phyloP scores from a whole-genome alignment of 64 coral and sea anemone genomes.

The Actinia tenebrosa region DNA sequence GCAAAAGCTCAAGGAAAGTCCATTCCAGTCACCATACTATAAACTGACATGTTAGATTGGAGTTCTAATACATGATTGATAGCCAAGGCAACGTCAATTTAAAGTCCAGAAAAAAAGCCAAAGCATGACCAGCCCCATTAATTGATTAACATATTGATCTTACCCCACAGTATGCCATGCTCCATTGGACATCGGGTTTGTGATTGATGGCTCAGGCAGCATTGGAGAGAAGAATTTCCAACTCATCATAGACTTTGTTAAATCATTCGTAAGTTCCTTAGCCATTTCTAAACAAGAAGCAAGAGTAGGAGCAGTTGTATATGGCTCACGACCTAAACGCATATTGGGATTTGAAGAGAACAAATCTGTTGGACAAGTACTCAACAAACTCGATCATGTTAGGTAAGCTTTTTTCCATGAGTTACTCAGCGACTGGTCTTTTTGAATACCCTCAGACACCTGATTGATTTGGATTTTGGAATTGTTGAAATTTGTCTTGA shows the following conservation, averaged over 20 bases:
- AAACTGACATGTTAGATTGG: no score
- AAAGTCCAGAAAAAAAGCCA: neutral
- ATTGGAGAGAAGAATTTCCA: slow-evolving; percentile 43
- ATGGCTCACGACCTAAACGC: slow-evolving; percentile 29
- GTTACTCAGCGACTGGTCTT: no score
- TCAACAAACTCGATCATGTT: slow-evolving; percentile 17
- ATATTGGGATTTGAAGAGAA: slow-evolving; percentile 30
- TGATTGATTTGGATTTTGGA: no score
- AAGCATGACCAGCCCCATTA: neutral
- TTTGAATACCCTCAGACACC: no score
- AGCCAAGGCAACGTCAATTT: neutral
- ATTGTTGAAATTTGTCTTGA: no score
- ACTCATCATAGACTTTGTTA: slow-evolving; percentile 32
- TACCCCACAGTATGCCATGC: neutral
- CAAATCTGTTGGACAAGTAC: slow-evolving; percentile 18
- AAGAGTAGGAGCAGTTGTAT: slow-evolving; percentile 39
- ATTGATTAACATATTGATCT: neutral
- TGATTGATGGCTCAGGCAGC: slow-evolving; percentile 51
- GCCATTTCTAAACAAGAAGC: slow-evolving; percentile 30
- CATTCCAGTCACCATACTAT: no score
- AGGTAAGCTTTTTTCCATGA: slow-evolving; percentile 2
- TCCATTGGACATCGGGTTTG: slow-evolving; percentile 38
- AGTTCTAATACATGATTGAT: no score
- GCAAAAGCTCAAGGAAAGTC: neutral
- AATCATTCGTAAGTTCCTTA: slow-evolving; percentile 47